Conservation (phyloP, 2,113 vertebrate genomes). For the Macheiramphus alcinus region DNA sequence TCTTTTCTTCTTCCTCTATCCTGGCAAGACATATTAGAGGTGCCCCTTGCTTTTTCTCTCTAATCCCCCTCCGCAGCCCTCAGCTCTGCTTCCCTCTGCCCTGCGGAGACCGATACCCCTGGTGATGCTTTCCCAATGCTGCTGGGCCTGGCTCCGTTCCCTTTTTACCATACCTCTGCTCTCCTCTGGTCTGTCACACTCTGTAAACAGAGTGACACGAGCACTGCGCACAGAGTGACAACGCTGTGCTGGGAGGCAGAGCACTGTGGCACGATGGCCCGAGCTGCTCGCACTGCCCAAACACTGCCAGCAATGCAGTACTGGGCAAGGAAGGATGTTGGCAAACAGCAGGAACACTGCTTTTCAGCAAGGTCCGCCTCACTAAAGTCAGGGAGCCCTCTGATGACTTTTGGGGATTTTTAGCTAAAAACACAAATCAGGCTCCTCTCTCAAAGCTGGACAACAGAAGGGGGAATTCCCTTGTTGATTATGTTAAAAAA, state of each 20-base stretch:
- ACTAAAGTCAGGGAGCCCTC: background rate
- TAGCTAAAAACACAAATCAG: background rate
- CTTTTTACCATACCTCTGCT: background rate
- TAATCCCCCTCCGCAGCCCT: background rate
- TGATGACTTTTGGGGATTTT: background rate
- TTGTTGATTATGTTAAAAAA: background rate
- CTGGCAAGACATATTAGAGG: background rate
- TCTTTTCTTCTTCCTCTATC: background rate
- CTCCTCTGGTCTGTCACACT: background rate
- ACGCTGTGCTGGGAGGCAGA: background rate
- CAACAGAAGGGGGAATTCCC: background rate
- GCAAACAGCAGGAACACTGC: background rate
- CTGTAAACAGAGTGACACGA: background rate
- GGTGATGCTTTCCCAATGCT: background rate
- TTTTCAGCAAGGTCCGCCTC: background rate
- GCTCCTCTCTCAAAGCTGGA: background rate
- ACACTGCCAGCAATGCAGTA: accelerated
- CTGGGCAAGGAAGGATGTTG: background rate
- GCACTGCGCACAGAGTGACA: background rate
- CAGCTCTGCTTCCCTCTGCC: background rate
- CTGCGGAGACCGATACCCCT: background rate
- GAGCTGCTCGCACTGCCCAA: background rate
- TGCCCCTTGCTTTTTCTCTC: background rate
- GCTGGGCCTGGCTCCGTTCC: background rate
- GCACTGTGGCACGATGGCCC: background rate